phyloP scores from a whole-genome alignment of 53 echinoderm and acorn worm species.

The Arbacia lixula region DNA sequence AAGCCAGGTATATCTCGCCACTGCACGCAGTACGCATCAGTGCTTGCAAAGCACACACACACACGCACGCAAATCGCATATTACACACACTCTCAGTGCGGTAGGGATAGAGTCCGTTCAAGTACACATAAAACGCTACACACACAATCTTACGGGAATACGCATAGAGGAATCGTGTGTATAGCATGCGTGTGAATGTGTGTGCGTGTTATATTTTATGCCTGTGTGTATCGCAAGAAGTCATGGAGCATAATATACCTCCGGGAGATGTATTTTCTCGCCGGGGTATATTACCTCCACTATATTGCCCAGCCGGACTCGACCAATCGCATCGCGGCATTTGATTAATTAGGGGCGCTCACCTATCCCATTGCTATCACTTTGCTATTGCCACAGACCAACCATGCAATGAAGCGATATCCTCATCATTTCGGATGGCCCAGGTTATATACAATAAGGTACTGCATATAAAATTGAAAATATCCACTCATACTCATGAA shows the following conservation, averaged over 20 bases:
- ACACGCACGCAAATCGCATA: background rate
- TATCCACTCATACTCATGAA: too few relatives aligned
- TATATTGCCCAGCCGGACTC: slow-evolving; percentile 70
- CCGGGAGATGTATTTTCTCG: slow-evolving; percentile 21
- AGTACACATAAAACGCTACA: too few relatives aligned
- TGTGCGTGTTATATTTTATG: background rate
- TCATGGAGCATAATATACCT: slow-evolving; percentile 39
- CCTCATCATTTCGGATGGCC: too few relatives aligned
- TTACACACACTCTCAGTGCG: background rate
- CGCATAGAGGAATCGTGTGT: background rate
- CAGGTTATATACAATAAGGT: too few relatives aligned
- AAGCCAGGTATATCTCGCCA: slow-evolving; percentile 13
- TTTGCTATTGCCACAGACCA: slow-evolving; percentile 29
- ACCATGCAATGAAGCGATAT: too few relatives aligned
- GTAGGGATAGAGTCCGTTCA: too few relatives aligned
- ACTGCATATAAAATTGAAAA: too few relatives aligned
- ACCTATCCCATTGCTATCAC: slow-evolving; percentile 33
- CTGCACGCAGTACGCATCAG: slow-evolving; percentile 19
- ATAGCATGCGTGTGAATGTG: background rate
- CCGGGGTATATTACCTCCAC: slow-evolving; percentile 46
- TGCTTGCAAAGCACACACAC: slow-evolving; percentile 45
- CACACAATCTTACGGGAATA: background rate
- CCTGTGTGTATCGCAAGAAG: slow-evolving; percentile 30
- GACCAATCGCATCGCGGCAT: slow-evolving; percentile 73
- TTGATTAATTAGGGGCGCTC: slow-evolving; percentile 70